Percentiles rank a stretch among this genome's conserved stretches.
Evolutionary conservation across 2,113 vertebrate genomes (phyloP).

Genomic region (Ahaetulla prasina): DNA sequence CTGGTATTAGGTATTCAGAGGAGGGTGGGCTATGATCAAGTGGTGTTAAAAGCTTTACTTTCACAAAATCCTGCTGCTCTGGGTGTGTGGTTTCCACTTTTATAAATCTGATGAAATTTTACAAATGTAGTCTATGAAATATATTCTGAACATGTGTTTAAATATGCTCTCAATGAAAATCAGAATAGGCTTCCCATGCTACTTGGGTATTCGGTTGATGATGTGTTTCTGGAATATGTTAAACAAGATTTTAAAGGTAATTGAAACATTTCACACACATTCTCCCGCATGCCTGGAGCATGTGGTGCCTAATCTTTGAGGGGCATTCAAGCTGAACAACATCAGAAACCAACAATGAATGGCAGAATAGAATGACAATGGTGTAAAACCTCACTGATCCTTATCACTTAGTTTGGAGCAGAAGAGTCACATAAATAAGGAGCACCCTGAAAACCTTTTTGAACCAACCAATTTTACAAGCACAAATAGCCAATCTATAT

Average conservation of each 20-base stretch:
- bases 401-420: background rate
- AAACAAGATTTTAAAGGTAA: slow-evolving; percentile 77
- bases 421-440: background rate
- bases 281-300: slow-evolving; percentile 39
- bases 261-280: slow-evolving; percentile 79
- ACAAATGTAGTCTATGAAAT: slow-evolving; percentile 76
- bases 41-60: slow-evolving; percentile 73
- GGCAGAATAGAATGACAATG: background rate
- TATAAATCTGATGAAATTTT: slow-evolving; percentile 79
- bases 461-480: background rate
- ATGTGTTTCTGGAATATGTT: slow-evolving; percentile 71
- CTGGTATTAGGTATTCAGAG: slow-evolving; percentile 1
- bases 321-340: background rate
- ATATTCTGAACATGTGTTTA: slow-evolving; percentile 77
- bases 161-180: slow-evolving; percentile 74
- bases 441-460: background rate
- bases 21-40: slow-evolving; percentile 47
- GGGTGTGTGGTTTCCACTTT: slow-evolving; percentile 71
- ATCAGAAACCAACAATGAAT: background rate
- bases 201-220: slow-evolving; percentile 64
- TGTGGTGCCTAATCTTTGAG: background rate
- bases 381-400: background rate
- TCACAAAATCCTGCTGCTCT: slow-evolving; percentile 48
- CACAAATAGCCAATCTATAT: background rate
- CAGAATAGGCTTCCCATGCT: slow-evolving; percentile 64